Conservation (phyloP, 1,140 invertebrate species). For the Drosophila dunni region DNA sequence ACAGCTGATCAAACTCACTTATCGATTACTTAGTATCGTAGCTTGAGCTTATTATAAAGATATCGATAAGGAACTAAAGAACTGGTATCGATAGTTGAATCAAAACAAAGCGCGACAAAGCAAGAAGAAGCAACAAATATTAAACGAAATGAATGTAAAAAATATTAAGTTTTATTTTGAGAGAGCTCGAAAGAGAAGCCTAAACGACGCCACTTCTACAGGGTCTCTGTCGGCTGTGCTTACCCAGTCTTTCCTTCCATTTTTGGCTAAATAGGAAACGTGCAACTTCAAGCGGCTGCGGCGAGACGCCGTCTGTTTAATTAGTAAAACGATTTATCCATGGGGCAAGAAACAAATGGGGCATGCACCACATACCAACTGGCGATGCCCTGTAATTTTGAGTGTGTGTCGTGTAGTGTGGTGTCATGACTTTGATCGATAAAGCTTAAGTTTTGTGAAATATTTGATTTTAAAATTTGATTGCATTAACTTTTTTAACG, state of each 20-base stretch:
- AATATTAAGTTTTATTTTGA: too few relatives aligned
- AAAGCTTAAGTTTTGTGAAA: background rate
- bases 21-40: too few relatives aligned
- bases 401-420: background rate
- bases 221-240: background rate
- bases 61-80: too few relatives aligned
- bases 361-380: conserved; percentile 1
- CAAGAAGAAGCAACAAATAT: too few relatives aligned
- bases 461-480: background rate
- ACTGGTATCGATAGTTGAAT: too few relatives aligned
- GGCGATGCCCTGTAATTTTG: conserved; percentile 28
- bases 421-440: background rate
- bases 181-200: too few relatives aligned
- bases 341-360: conserved; percentile 4
- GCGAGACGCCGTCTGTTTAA: conserved; percentile 33
- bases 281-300: conserved; percentile 10
- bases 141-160: too few relatives aligned
- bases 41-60: too few relatives aligned
- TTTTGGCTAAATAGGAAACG: background rate
- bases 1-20: too few relatives aligned
- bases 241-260: background rate
- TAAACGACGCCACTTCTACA: too few relatives aligned
- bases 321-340: conserved; percentile 39
- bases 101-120: too few relatives aligned
- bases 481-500: conserved; percentile 31